A percentile compares a stretch with the other conserved stretches of the same genome.
Evolutionary conservation across 2,113 vertebrate genomes (phyloP).

Genomic region (Galeopterus variegatus): DNA sequence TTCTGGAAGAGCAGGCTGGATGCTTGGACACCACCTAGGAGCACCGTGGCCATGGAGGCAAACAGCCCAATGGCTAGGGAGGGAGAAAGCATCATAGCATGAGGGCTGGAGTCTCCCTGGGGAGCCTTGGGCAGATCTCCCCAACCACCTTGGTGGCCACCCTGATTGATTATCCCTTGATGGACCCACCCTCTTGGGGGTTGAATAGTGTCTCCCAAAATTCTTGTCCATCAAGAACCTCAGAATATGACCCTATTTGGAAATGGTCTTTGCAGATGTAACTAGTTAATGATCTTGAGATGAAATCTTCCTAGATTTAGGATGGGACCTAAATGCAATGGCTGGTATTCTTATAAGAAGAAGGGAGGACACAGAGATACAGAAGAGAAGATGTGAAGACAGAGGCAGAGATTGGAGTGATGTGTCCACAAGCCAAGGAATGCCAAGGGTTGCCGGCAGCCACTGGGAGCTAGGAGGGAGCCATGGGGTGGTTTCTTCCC

Average conservation of each 20-base stretch:
- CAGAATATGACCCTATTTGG: not conserved
- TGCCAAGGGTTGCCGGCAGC: rapidly evolving
- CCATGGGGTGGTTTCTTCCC: rapidly evolving
- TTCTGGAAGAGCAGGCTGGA: conserved; percentile 92
- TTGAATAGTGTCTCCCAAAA: not conserved
- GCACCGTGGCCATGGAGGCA: conserved; percentile 92
- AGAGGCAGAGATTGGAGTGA: not conserved
- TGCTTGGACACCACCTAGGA: conserved; percentile 92
- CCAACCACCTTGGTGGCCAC: not conserved
- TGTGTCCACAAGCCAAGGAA: rapidly evolving
- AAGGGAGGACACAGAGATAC: not conserved
- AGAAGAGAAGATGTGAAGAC: not conserved
- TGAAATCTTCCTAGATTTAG: not conserved
- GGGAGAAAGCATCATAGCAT: not conserved
- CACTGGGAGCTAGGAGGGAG: not conserved
- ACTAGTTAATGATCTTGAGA: not conserved
- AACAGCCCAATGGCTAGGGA: conserved; percentile 92
- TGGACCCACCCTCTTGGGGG: not conserved
- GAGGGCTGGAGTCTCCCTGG: not conserved
- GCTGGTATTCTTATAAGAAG: not conserved
- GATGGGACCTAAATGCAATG: not conserved
- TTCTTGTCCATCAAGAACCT: not conserved
- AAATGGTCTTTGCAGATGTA: not conserved
- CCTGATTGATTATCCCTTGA: not conserved
- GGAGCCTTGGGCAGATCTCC: not conserved